Base-by-base conservation (phyloP, 2,888 invertebrate genomes). In the Macrosiphum euphorbiae region DNA sequence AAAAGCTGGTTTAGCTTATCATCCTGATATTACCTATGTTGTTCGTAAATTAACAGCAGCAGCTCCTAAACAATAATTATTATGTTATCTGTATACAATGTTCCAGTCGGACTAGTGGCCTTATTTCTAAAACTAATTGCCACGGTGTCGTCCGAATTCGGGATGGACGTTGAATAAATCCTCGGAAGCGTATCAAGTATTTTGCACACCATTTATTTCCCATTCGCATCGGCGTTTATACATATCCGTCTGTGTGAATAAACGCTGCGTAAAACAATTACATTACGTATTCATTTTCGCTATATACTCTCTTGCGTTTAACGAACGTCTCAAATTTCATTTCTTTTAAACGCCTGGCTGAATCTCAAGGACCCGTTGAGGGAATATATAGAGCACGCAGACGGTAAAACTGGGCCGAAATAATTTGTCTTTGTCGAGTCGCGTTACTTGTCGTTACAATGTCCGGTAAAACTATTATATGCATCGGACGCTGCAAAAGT, bases 51-150 rank as follows among this genome's bases (percentile, higher is more conserved):
- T 78, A 35, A 35, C 78, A 78, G 20, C 78, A 35, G 35, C 78
- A 78, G 35, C 78, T 78, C 20, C 20, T 35, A 35, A 20, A 8
- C 78, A 78, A 78, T 78, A 20, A 78, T 86, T n/a, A 16, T 47
- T 44, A 26, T 44, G 24, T 47, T 58, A 52, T 84, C 44, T 26
- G 52, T 91, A 13, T 41, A 41, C 50, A 85, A 89, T 44, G 41
- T 94, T 94, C 94, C 89, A 84, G 84, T 92, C 44, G 92, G 84
- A 89, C 92, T 92, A 44, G 44, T 92, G 92, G 28, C 92, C 89
- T 92, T 89, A 92, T 89, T 92, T 50, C 41, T 88, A 28, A 41
- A 41, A 88, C 20, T 67, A 67, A 87, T 87, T 52, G 52, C 41
- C n/a, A 67, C 20, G 50, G 50, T 41, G 16, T 67, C 41, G 50